A percentile compares a stretch with the other conserved stretches of the same genome.
phyloP scores from a whole-genome alignment of 2,113 vertebrate species.

The Vicugna pacos region DNA sequence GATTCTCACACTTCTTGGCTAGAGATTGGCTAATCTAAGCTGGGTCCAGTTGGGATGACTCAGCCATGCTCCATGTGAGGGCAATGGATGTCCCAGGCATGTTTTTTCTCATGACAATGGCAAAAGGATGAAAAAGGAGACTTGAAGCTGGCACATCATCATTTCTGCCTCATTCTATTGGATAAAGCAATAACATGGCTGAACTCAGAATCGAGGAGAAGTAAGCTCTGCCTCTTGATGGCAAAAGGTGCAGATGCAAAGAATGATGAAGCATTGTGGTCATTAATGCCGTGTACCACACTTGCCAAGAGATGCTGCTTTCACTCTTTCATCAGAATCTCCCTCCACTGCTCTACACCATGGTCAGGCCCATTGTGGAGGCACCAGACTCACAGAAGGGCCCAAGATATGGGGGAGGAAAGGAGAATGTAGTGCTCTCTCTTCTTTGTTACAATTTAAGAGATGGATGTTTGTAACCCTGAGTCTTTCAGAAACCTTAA shows the following conservation, averaged over 20 bases:
- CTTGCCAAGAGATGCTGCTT: not conserved
- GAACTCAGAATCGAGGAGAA: not conserved
- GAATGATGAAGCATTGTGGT: not conserved
- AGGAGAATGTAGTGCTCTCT: not conserved
- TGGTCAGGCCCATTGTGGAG: not conserved
- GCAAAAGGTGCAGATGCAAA: not conserved
- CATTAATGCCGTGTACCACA: not conserved
- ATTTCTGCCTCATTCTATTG: constrained; percentile 7
- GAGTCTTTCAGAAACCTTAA: not conserved
- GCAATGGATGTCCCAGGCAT: not conserved
- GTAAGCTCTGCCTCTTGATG: not conserved
- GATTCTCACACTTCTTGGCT: not conserved
- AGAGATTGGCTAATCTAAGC: not conserved
- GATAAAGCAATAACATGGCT: not conserved
- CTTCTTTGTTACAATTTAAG: not conserved
- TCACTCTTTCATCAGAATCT: not conserved
- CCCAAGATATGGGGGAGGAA: not conserved
- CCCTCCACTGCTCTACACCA: not conserved
- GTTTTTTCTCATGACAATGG: not conserved
- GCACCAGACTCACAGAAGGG: not conserved
- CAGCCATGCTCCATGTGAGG: not conserved
- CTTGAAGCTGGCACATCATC: not conserved
- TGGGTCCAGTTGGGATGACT: not conserved
- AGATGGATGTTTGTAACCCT: not conserved
- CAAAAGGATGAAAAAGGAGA: not conserved